Base-by-base conservation (phyloP, 1,140 invertebrate species). In the Protaetia brevitarsis region DNA sequence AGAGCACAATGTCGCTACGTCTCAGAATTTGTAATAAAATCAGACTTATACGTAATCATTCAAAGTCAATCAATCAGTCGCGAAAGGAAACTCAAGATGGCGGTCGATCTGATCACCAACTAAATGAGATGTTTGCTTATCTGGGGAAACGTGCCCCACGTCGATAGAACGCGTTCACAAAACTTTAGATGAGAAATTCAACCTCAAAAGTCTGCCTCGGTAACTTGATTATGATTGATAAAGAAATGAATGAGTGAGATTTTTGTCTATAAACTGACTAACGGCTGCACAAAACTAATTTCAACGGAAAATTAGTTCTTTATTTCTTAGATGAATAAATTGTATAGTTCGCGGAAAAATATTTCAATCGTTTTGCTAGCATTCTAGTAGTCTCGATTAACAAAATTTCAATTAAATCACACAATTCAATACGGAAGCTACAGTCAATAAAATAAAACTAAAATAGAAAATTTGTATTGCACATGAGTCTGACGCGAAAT, bases 141-240 rank as follows among this genome's bases (percentile, higher is more conserved):
- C 72, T 74, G 74, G 74, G 71, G 64, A 71, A 74, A 76, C 11
- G 34, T 13, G 34, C 11, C 74, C 69, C 71, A 70, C 65, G 69
- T 70, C 74, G 72, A 72, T 72, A 73, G 73, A 74, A 71, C 69
- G 67, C 67, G 37, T 13, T 68, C 63, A 34, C 58, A 68, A 66
- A 73, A 73, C 64, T 72, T 72, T 76, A 69, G 65, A 69, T 62
- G 59, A 71, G 73, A 69, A 74, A 77, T 77, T 77, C 74, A 76
- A 74, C 72, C 70, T 60, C 68, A 71, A 66, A 74, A 75, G 60
- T 68, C 30, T 72, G 73, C 75, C 72, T 65, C 73, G 74, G 66
- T 73, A 73, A 69, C 67, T 72, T 74, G 74, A 77, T 77, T 75
- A 75, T 76, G 75, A 77, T 77, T 77, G 74, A 77, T 77, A 75